A percentile compares a stretch with the other conserved stretches of the same genome.
phyloP scores from a whole-genome alignment of 2,113 vertebrate genomes.

The Marmota flaviventris region DNA sequence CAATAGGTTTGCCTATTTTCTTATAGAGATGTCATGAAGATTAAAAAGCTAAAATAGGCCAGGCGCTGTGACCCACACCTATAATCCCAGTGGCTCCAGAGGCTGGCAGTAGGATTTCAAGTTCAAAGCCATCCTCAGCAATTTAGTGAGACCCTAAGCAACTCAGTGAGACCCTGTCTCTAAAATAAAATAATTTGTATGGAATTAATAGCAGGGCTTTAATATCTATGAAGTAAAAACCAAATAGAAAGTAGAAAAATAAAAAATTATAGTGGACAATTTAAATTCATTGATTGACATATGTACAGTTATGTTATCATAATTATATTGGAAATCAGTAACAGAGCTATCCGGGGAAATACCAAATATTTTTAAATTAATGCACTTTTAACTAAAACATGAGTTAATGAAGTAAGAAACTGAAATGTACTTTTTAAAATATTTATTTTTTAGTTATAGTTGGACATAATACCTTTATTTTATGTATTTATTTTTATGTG shows the following conservation, averaged over 20 bases:
- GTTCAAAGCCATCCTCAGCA: too few species aligned
- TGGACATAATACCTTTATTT: too few species aligned
- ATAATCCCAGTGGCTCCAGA: too few species aligned
- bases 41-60: background rate
- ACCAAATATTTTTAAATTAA: too few species aligned
- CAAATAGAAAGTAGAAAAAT: background rate
- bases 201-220: background rate
- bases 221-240: background rate
- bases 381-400: too few species aligned
- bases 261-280: background rate
- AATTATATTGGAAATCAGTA: background rate
- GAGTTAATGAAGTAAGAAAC: background rate
- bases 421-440: background rate
- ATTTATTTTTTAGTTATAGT: background rate
- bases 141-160: too few species aligned
- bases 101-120: too few species aligned
- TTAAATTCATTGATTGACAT: background rate
- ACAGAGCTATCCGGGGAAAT: background rate
- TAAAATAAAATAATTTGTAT: background rate
- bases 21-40: background rate
- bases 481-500: too few species aligned
- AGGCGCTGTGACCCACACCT: too few species aligned
- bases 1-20: background rate
- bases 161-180: too few species aligned
- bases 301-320: background rate